Conservation (phyloP, 2,888 invertebrate species). For the Drosophila acutilabella region DNA sequence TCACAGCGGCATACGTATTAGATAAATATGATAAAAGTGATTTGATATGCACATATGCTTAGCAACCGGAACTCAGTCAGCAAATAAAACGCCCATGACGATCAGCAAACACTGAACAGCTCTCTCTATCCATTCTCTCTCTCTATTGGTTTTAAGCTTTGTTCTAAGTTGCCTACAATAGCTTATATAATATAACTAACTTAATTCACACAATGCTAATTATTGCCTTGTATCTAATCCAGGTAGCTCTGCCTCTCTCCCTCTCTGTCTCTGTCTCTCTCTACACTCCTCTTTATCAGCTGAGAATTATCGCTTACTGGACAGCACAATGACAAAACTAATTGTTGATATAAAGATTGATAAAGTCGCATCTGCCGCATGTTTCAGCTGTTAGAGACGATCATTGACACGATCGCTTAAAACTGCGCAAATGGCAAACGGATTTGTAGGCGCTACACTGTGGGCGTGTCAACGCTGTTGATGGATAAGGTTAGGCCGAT, state of each 20-base stretch:
- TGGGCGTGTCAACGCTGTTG: slow-evolving; percentile 27
- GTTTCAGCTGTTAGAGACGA: slow-evolving; percentile 11
- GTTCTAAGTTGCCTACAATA: slow-evolving; percentile 26
- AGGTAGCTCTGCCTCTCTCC: slow-evolving; percentile 1
- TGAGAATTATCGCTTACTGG: slow-evolving; percentile 21
- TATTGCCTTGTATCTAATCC: slow-evolving; percentile 28
- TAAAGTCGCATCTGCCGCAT: slow-evolving; percentile 2
- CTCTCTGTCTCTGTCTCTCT: not conserved
- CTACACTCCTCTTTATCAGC: slow-evolving; percentile 15
- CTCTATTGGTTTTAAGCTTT: slow-evolving; percentile 30
- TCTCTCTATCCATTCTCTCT: not conserved
- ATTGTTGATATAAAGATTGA: slow-evolving; percentile 22
- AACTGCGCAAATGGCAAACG: slow-evolving; percentile 21
- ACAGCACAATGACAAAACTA: slow-evolving; percentile 21
- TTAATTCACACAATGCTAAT: slow-evolving; percentile 40
- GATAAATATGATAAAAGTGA: slow-evolving; percentile 13
- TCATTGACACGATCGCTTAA: slow-evolving; percentile 4
- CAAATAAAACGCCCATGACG: slow-evolving; percentile 32
- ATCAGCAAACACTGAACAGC: not conserved
- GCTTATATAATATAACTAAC: slow-evolving; percentile 11
- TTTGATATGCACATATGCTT: slow-evolving; percentile 60
- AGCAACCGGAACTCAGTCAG: slow-evolving; percentile 66
- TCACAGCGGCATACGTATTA: slow-evolving; percentile 25
- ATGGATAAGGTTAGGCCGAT: slow-evolving; percentile 41
- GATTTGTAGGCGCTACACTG: slow-evolving; percentile 18